Conservation (phyloP, 2,888 invertebrate species). For the Callyntrura sp. region DNA sequence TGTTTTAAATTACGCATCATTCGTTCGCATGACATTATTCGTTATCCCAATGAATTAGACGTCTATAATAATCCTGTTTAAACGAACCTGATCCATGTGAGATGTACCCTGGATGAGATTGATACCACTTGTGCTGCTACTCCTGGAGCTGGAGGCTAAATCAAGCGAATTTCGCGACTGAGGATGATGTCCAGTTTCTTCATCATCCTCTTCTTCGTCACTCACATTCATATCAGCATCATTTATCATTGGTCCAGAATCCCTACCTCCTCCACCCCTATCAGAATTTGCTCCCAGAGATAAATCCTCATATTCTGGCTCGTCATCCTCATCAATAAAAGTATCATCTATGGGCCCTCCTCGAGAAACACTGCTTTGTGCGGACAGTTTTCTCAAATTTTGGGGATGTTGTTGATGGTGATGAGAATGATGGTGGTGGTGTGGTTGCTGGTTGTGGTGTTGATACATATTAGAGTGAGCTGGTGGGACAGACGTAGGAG, state of each 20-base stretch:
- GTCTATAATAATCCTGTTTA: no score
- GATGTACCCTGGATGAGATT: conserved; percentile 75
- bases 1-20: no score
- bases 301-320: conserved; percentile 66
- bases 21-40: no score
- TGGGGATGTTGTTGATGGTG: conserved; percentile 70
- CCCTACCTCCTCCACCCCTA: conserved; percentile 44
- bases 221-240: conserved; percentile 65
- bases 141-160: conserved; percentile 66
- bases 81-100: conserved; percentile 78
- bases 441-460: conserved; percentile 57
- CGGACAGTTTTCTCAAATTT: conserved; percentile 68
- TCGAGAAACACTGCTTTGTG: conserved; percentile 34
- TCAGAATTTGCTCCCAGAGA: conserved; percentile 43
- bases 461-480: conserved; percentile 60
- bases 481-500: conserved; percentile 38
- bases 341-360: conserved; percentile 58
- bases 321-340: conserved; percentile 71
- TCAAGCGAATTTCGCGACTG: conserved; percentile 74
- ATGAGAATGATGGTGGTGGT: conserved; percentile 64
- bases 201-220: conserved; percentile 68
- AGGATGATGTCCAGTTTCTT: conserved; percentile 61
- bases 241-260: conserved; percentile 69
- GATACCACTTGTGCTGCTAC: conserved; percentile 75
- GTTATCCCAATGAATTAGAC: no score